Conservation (phyloP, 2,113 vertebrate genomes). For the Crypturellus undulatus region DNA sequence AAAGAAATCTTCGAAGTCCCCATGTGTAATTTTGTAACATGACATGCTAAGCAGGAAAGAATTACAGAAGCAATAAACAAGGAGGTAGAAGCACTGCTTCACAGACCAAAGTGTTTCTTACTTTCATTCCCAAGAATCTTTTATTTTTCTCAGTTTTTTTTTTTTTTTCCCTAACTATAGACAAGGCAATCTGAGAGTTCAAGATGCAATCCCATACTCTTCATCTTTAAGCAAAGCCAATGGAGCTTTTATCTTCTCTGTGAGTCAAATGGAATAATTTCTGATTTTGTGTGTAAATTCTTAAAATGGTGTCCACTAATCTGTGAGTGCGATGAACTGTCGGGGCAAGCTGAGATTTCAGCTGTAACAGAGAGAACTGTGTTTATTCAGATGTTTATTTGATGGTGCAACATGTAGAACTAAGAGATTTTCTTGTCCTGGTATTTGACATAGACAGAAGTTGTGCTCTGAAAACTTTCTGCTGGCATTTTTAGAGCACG, state of each 20-base stretch:
- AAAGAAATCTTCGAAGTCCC: constrained; percentile 2
- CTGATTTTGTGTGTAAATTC: not conserved
- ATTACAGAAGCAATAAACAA: not conserved
- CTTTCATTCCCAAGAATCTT: not conserved
- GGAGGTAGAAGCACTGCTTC: not conserved
- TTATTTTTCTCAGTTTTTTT: not conserved
- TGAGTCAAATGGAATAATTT: not conserved
- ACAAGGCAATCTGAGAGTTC: not conserved
- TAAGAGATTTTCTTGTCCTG: not conserved
- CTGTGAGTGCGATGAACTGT: not conserved
- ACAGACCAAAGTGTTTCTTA: not conserved
- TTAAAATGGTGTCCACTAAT: not conserved
- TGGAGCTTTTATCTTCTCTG: not conserved
- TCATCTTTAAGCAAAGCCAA: not conserved
- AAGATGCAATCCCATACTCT: not conserved
- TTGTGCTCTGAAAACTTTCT: not conserved
- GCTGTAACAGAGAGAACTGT: not conserved
- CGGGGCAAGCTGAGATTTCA: not conserved
- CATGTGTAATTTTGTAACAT: not conserved
- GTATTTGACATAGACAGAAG: not conserved
- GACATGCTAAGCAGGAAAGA: not conserved
- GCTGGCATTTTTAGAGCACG: not conserved
- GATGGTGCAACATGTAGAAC: not conserved
- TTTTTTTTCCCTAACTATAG: constrained; percentile 19
- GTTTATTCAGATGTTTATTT: not conserved